phyloP scores from a whole-genome alignment of 2,113 vertebrate genomes.

The Leucopsar rothschildi region DNA sequence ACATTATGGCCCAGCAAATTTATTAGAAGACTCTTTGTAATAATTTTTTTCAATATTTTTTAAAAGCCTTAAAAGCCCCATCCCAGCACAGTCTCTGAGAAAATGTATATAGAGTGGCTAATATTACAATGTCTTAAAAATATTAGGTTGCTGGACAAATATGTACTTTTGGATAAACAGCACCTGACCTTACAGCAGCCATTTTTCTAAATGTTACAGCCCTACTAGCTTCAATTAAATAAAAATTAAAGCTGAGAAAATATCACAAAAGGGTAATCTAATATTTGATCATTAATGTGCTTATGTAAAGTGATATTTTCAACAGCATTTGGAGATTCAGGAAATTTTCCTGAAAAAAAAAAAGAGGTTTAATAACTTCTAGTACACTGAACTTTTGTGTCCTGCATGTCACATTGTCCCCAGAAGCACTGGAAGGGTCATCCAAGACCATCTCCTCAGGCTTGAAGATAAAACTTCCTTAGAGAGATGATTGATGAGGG shows the following conservation, averaged over 20 bases:
- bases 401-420: background rate
- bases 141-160: slow-evolving; percentile 67
- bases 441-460: background rate
- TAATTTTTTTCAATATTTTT: background rate
- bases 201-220: slow-evolving; percentile 75
- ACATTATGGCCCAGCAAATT: background rate
- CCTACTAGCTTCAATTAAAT: slow-evolving; percentile 77
- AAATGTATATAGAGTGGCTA: slow-evolving; percentile 12
- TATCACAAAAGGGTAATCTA: slow-evolving; percentile 79
- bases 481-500: background rate
- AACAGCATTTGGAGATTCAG: slow-evolving; percentile 38
- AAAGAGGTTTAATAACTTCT: background rate
- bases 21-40: background rate
- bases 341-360: background rate
- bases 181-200: slow-evolving; percentile 56
- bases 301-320: slow-evolving; percentile 72
- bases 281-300: slow-evolving; percentile 74
- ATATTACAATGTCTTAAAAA: slow-evolving; percentile 49
- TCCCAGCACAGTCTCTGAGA: background rate
- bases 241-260: slow-evolving; percentile 80
- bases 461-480: background rate
- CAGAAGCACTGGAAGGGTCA: background rate
- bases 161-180: slow-evolving; percentile 65
- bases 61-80: background rate
- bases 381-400: background rate